These are phyloP conservation scores for Lasius platythorax DNA, from an alignment of 2,888 invertebrate species.

Conservation along the genomic window DNA sequence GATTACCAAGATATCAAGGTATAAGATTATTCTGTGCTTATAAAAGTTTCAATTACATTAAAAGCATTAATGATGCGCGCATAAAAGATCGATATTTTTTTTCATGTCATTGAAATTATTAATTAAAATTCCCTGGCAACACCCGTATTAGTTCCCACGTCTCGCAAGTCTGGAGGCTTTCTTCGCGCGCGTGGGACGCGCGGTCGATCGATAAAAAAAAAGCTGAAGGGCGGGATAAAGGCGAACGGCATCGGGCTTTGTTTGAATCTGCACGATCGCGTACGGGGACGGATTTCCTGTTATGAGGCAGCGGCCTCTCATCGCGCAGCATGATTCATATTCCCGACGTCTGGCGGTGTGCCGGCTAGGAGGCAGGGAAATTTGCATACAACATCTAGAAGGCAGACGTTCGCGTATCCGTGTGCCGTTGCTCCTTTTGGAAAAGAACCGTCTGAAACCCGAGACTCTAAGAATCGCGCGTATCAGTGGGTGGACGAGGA, in stretches of 20 bases:
- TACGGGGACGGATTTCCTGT: constrained; percentile 68
- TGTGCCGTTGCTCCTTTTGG: constrained; percentile 53
- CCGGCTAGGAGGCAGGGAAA: constrained; percentile 61
- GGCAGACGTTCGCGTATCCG: constrained; percentile 47
- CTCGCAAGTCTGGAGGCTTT: constrained; percentile 26
- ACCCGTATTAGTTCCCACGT: constrained; percentile 11
- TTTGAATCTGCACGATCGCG: constrained; percentile 45
- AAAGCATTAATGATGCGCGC: background rate
- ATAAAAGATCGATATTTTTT: background rate
- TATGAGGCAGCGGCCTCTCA: constrained; percentile 66
- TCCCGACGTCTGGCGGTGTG: constrained; percentile 41
- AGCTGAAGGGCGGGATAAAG: constrained; percentile 29
- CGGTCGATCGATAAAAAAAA: constrained; percentile 16
- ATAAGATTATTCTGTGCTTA: background rate
- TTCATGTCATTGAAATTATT: constrained; percentile 14
- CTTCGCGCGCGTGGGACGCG: constrained; percentile 29
- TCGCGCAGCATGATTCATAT: constrained; percentile 68
- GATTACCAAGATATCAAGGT: background rate
- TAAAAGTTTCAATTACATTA: background rate
- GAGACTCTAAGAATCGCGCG: constrained; percentile 54
- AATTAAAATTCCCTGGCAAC: constrained; percentile 23
- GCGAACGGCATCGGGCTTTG: constrained; percentile 42
- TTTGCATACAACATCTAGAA: constrained; percentile 70
- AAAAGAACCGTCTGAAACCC: constrained; percentile 61
- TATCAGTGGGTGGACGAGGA: constrained; percentile 56